Conservation (phyloP, 2,888 invertebrate genomes). For the Drosophila quinaria region DNA sequence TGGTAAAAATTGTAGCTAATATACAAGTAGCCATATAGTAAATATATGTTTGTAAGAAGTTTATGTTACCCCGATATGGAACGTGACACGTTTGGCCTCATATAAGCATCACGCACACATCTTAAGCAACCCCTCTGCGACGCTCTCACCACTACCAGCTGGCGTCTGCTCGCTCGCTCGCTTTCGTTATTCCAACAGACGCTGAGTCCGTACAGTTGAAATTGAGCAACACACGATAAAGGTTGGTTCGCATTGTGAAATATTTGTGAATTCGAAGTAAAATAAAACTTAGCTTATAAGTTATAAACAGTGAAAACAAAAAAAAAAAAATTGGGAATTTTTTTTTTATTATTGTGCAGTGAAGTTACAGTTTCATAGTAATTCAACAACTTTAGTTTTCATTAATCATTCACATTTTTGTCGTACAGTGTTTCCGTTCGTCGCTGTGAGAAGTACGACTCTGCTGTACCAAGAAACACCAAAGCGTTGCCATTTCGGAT, state of each 20-base stretch:
- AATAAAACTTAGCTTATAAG: conserved; percentile 20
- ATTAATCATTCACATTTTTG: conserved; percentile 21
- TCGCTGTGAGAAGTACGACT: conserved; percentile 41
- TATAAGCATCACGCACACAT: conserved; percentile 41
- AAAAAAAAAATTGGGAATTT: conserved; percentile 4
- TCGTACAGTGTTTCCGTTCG: conserved; percentile 23
- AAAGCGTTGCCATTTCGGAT: conserved; percentile 64
- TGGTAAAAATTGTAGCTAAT: background rate
- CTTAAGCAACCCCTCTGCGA: conserved; percentile 11
- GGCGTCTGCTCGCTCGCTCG: conserved; percentile 34
- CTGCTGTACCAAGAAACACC: conserved; percentile 56
- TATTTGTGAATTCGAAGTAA: conserved; percentile 21
- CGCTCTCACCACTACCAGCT: conserved; percentile 24
- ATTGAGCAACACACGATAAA: conserved; percentile 72
- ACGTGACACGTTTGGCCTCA: conserved; percentile 18
- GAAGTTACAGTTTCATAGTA: background rate
- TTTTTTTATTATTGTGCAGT: conserved; percentile 40
- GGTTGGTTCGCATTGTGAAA: conserved; percentile 67
- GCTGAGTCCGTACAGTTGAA: conserved; percentile 78
- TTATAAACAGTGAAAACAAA: conserved; percentile 6
- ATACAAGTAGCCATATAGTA: background rate
- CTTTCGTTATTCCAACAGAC: conserved; percentile 55
- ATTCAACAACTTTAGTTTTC: background rate
- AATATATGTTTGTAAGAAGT: no score
- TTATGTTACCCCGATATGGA: background rate